Percentiles rank a stretch among this genome's conserved stretches.
Conservation (phyloP, 2,888 invertebrate genomes). For the Gisinianus flammeolus region DNA sequence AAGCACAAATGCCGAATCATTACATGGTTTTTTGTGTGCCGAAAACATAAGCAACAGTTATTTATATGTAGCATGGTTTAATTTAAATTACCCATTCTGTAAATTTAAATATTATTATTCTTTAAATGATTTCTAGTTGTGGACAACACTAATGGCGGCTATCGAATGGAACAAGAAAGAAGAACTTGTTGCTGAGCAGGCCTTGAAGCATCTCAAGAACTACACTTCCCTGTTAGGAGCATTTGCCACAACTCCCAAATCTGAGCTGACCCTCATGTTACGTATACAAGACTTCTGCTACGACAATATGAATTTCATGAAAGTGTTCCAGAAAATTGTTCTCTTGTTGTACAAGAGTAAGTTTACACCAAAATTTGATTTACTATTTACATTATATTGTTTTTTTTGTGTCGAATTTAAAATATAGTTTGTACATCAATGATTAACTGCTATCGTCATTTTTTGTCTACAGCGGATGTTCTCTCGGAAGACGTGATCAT, state of each 20-base stretch:
- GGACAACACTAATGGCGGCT: constrained; percentile 93
- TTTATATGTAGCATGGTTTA: too few species aligned
- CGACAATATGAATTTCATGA: constrained; percentile 99
- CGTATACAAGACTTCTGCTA: constrained; percentile 98
- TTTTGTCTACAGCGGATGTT: constrained; percentile 82
- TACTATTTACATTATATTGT: too few species aligned
- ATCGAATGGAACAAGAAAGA: constrained; percentile 99
- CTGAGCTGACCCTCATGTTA: constrained; percentile 85
- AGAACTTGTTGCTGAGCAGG: constrained; percentile 94
- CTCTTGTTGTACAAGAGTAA: constrained; percentile 93
- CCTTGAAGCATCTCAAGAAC: constrained; percentile 79
- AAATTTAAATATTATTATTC: neutral
- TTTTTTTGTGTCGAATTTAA: too few species aligned
- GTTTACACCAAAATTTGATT: too few species aligned
- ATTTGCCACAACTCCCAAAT: constrained; percentile 82
- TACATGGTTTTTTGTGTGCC: too few species aligned
- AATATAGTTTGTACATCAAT: too few species aligned
- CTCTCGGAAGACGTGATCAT: constrained; percentile 93
- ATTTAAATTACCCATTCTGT: neutral
- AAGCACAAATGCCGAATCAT: too few species aligned
- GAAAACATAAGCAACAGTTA: too few species aligned
- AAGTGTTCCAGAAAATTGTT: constrained; percentile 96
- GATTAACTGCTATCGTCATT: constrained; percentile 37
- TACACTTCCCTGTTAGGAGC: constrained; percentile 86
- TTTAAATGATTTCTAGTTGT: constrained; percentile 69